These are phyloP conservation scores for Pagrus major DNA, from an alignment of 2,113 vertebrate genomes.

Conservation along the genomic window DNA sequence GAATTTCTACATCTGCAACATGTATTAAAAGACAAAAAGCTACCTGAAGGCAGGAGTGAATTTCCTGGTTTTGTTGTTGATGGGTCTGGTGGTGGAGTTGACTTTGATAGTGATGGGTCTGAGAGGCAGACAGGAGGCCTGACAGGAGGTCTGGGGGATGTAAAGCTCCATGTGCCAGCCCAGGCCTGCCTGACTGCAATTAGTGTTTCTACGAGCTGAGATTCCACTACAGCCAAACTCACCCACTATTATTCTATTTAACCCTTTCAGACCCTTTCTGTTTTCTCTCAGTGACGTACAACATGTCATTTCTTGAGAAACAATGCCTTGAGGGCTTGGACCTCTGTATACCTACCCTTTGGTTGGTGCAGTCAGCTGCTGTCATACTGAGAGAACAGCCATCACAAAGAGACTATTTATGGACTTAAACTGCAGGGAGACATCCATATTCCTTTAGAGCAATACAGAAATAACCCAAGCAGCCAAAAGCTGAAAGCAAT, in stretches of 20 bases:
- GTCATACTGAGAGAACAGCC: conserved; percentile 7
- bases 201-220: conserved; percentile 73
- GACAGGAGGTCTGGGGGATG: conserved; percentile 78
- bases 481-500: conserved; percentile 17
- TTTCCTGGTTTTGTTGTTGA: conserved; percentile 38
- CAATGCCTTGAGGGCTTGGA: conserved; percentile 27
- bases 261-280: conserved; percentile 47
- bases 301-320: conserved; percentile 39
- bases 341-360: conserved; percentile 33
- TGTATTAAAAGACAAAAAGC: conserved; percentile 28
- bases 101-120: conserved; percentile 62
- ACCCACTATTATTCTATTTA: conserved; percentile 59
- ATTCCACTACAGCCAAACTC: conserved; percentile 75
- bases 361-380: conserved; percentile 14
- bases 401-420: conserved; percentile 33
- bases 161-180: conserved; percentile 70
- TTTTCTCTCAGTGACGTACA: conserved; percentile 14
- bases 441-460: neutral
- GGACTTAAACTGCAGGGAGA: conserved; percentile 19
- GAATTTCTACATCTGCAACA: conserved; percentile 42
- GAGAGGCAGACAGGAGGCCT: conserved; percentile 71
- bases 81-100: conserved; percentile 21
- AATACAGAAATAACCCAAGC: conserved; percentile 25
- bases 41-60: conserved; percentile 18
- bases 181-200: conserved; percentile 79